Conservation (phyloP, 2,888 invertebrate species). For the Tenthredo distinguenda region DNA sequence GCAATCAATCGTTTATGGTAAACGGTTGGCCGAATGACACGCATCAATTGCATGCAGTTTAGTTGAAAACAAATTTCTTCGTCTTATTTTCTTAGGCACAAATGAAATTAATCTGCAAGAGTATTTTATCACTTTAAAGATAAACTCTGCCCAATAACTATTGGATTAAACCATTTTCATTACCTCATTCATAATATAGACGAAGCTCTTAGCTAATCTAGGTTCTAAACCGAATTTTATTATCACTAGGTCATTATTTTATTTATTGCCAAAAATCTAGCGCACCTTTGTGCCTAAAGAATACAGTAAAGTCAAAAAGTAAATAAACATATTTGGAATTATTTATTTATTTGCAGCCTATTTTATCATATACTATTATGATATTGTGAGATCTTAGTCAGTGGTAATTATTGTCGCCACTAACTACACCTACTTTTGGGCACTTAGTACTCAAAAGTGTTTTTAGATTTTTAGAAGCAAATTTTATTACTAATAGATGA, state of each 20-base stretch:
- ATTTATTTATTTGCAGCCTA: conserved; percentile 23
- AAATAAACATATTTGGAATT: neutral
- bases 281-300: conserved; percentile 32
- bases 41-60: conserved; percentile 67
- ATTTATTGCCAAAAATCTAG: neutral
- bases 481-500: neutral
- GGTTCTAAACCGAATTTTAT: conserved; percentile 6
- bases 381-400: conserved; percentile 4
- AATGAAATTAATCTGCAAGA: neutral
- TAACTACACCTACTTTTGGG: conserved; percentile 17
- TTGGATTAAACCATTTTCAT: neutral
- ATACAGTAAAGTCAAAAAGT: neutral
- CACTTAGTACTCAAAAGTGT: conserved; percentile 27
- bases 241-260: neutral
- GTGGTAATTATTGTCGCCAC: neutral
- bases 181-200: neutral
- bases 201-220: conserved; percentile 11
- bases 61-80: conserved; percentile 60
- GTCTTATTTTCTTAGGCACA: neutral
- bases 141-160: neutral
- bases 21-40: conserved; percentile 69
- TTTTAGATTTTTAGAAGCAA: neutral
- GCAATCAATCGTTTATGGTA: conserved; percentile 64
- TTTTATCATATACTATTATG: neutral
- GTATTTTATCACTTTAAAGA: neutral